Base-by-base conservation (phyloP, 2,113 vertebrate genomes). In the Aptenodytes patagonicus region DNA sequence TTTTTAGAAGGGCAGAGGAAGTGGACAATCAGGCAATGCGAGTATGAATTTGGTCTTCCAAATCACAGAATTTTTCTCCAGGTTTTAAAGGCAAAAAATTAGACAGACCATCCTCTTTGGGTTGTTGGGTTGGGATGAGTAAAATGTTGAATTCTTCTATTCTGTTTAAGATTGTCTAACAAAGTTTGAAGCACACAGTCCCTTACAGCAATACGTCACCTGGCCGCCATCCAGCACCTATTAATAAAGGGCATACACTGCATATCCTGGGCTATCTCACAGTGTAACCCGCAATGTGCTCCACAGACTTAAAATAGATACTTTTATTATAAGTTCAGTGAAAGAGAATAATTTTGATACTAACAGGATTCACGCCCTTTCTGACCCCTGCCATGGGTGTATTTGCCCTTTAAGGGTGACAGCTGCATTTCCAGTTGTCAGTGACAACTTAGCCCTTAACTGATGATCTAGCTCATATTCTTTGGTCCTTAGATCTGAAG, bases 21-120 rank as follows among this genome's bases (percentile, higher is more conserved):
- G 51, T 5, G 10, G 64, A 10, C 54, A 55, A 54, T 49, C 19
- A 42, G 32, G 40, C 24, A 58, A 47, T 0, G 2, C 0, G 16
- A 54, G 8, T 13, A 58, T 11, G 15, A 68, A 52, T 54, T n/a
- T 31, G 11, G 28, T 72, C 79, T 86, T 57, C 34, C 12, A 77
- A 36, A 79, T n/a, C 49, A 44, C 38, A 42, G 26, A 4, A 19
- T 11, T 46, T 72, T 73, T 34, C 31, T 10, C 47, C 49, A 44
- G 42, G 31, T 87, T 90, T 83, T 44, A 40, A 55, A 92, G 55
- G 32, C 8, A 89, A 90, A 65, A 70, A 62, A 40, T 88, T 6
- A 52, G 44, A 24, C 36, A 82, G 47, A 36, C 6, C 38, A 31
- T 54, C 3, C 4, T 82, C 57, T 60, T 38, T 10, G 60, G 68